Conservation (phyloP, 2,888 invertebrate genomes). For the Marasmarcha lunaedactyla region DNA sequence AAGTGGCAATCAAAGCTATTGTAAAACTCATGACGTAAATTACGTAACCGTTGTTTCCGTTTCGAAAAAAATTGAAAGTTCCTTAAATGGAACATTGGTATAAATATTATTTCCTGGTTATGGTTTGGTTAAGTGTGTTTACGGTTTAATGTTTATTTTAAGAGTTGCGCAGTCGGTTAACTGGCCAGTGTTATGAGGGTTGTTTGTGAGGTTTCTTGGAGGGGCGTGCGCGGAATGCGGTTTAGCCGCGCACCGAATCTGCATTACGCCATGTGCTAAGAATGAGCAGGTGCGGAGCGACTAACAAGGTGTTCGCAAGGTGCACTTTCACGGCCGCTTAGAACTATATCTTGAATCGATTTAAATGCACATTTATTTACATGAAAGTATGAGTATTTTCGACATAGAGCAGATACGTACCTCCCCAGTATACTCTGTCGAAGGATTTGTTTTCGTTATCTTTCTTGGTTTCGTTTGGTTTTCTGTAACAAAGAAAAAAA, state of each 20-base stretch:
- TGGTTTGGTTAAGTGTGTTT: neutral
- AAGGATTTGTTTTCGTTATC: conserved; percentile 44
- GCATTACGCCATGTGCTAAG: conserved; percentile 55
- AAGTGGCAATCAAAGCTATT: conserved; percentile 1
- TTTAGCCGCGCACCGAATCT: conserved; percentile 41
- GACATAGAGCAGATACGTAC: conserved; percentile 25
- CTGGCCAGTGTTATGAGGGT: too few species aligned
- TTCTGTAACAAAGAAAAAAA: conserved; percentile 45
- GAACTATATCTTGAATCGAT: conserved; percentile 6
- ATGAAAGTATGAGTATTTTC: conserved; percentile 5
- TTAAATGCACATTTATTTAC: conserved; percentile 13
- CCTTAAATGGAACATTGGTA: neutral
- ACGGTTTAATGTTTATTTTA: neutral
- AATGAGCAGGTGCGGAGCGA: conserved; percentile 48
- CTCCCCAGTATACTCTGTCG: conserved; percentile 56
- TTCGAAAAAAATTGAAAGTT: neutral
- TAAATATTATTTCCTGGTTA: neutral
- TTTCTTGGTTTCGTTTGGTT: conserved; percentile 31
- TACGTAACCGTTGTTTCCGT: neutral
- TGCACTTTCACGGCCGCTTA: conserved; percentile 41
- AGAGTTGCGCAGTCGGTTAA: too few species aligned
- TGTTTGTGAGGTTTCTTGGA: too few species aligned
- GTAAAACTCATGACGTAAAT: neutral
- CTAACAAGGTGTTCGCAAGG: conserved; percentile 33
- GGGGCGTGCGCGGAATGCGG: conserved; percentile 30